Conservation (phyloP, 2,888 invertebrate genomes). For the Pristionchus japonicus region DNA sequence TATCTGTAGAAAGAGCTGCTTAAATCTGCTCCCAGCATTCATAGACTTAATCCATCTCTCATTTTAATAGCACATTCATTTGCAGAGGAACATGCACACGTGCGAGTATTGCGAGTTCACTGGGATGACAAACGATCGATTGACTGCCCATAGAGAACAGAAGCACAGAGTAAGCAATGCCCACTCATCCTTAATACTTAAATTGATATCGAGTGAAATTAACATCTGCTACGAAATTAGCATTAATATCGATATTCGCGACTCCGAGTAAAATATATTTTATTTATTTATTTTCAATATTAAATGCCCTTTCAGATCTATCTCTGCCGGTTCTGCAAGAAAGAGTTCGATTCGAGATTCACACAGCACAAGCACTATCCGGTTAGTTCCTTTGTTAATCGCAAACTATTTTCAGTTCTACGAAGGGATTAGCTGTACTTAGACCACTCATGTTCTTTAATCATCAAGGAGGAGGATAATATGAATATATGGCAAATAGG, state of each 20-base stretch:
- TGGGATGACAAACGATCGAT: background rate
- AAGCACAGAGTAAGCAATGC: background rate
- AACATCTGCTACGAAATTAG: too few relatives aligned
- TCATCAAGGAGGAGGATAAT: too few relatives aligned
- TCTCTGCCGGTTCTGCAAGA: slow-evolving; percentile 22
- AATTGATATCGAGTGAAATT: too few relatives aligned
- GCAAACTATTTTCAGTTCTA: background rate
- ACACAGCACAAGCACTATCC: background rate
- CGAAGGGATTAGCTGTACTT: too few relatives aligned
- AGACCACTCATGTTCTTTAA: too few relatives aligned
- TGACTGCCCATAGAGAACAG: background rate
- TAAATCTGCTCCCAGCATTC: too few relatives aligned
- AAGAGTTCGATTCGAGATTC: background rate
- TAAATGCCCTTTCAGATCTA: background rate
- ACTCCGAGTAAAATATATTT: background rate
- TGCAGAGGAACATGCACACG: background rate
- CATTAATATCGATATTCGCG: background rate
- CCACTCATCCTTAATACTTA: too few relatives aligned
- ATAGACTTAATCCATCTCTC: too few relatives aligned
- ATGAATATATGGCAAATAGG: too few relatives aligned
- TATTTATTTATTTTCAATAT: background rate
- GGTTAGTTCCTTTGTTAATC: background rate
- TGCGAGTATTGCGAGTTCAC: background rate
- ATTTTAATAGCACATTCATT: background rate
- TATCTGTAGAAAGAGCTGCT: too few relatives aligned